Conservation (phyloP, 2,113 vertebrate species). For the Malurus melanocephalus region DNA sequence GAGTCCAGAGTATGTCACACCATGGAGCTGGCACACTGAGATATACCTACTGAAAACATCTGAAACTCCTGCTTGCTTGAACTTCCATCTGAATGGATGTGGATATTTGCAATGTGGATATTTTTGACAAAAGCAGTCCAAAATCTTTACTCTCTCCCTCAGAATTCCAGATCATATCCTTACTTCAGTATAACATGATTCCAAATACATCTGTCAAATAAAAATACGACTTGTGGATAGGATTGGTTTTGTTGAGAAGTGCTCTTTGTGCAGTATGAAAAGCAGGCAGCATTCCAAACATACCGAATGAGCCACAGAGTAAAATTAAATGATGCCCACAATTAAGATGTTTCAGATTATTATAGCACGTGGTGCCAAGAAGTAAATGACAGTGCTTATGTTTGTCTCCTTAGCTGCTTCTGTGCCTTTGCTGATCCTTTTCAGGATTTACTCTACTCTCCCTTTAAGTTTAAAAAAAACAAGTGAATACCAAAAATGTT, state of each 20-base stretch:
- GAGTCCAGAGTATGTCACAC: not conserved
- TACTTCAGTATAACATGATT: conserved; percentile 10
- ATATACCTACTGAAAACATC: not conserved
- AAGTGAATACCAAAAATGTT: not conserved
- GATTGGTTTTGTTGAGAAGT: conserved; percentile 29
- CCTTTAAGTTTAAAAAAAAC: not conserved
- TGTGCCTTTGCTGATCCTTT: not conserved
- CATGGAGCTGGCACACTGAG: not conserved
- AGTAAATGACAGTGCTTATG: conserved; percentile 13
- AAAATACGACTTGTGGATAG: conserved; percentile 14
- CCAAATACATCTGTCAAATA: conserved; percentile 40
- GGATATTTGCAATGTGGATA: not conserved
- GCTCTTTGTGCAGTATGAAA: conserved; percentile 21
- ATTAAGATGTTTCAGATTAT: conserved; percentile 59
- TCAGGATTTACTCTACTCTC: not conserved
- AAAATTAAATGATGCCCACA: conserved; percentile 52
- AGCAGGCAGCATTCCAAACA: conserved; percentile 53
- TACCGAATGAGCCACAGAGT: conserved; percentile 41
- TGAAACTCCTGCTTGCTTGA: not conserved
- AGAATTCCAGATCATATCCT: not conserved
- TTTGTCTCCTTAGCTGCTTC: not conserved
- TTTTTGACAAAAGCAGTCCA: not conserved
- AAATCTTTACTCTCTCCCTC: not conserved
- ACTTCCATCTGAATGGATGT: not conserved
- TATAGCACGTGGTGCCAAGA: conserved; percentile 43